Evolutionary conservation across 92 coral and sea anemone genomes (phyloP), one percentile per base, ranked within the genome.

Genomic region (Palythoa caribaeorum): DNA sequence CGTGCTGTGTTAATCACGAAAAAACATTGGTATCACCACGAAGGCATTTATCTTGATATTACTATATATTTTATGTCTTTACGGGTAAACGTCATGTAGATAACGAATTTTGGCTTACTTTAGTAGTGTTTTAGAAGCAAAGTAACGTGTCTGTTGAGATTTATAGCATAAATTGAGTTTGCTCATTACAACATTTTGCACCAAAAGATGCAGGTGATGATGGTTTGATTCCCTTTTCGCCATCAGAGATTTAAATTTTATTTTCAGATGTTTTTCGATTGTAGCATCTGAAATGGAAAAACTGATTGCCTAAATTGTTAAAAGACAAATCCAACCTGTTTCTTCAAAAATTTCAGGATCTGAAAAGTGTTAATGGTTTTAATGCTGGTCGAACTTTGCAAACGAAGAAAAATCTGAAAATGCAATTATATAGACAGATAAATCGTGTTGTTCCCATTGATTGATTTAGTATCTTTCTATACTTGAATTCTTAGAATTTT

Each of bases 1-100:
- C 86, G 86, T 66, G 86, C 86, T 81, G 86, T 14, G 86, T 15
- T 63, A 81, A 81, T 81, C 76, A 81, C 86, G 86, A 11, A 21
- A 48, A 48, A 48, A 66, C 60, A 81, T 12, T 65, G 66, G 47
- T 60, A 66, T 21, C 62, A 66, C 20, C 40, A 57, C 10, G 52
- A 21, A 17, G 35, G 76, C 76, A 14, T 20, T 76, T 76, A 77
- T 77, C 83, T 77, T 12, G 68, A 54, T 7, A 35, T 48, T 50
- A 35, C 68, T 9, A 6, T 15, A 21, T 28, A 48, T 13, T 12
- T 48, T 65, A 9, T 80, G 52, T 81, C 66, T 81, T 66, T 39
- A 37, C 48, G 20, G 73, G 86, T 37, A 54, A 50, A 38, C 17
- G 86, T 81, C 86, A 81, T 35, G 76, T n/a, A 65, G 51, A 77